Evolutionary conservation across 2,113 vertebrate genomes (phyloP), one percentile per base, ranked within the genome.

Genomic region (Casuarius casuarius): DNA sequence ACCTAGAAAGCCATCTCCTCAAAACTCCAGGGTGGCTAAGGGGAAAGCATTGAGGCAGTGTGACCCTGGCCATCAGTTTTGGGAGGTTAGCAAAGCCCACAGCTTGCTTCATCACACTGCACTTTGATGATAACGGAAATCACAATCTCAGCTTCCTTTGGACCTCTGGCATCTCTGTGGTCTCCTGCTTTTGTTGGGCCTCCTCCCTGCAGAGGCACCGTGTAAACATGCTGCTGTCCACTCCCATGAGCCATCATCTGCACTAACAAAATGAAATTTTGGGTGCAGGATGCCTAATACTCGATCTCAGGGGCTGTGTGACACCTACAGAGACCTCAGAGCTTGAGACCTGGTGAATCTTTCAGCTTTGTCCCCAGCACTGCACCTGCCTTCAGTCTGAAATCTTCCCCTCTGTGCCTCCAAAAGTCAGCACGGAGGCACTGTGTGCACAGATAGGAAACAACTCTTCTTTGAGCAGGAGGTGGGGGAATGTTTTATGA

Each of bases 351-450:
- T 29, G 29, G 28, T 22, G 73, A 78, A 58, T 48, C n/a, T n/a
- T 84, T 20, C 81, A 63, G 35, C 80, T 19, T 91, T 66, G 35
- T 19, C 63, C 56, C 28, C 40, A 9, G 74, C 46, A 15, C 63
- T 73, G 61, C 91, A 95, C 85, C 89, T 97, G 93, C 87, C 80
- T 87, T 83, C 25, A 33, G 35, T 85, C 78, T 73, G 65, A 75
- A 94, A 59, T 54, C 84, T 77, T 91, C 40, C 26, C 31, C 44
- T 66, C 40, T n/a, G 35, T 35, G 26, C 9, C 46, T 29, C 48
- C 0, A 5, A 85, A 63, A 49, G 33, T 31, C 46, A 2, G 26
- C 6, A 4, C 38, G 54, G 49, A 68, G 48, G 35, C 70, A 38
- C 0, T 0, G 71, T 11, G 48, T 54, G 74, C 58, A 58, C 5